Evolutionary conservation across 2,797 vertebrate species (phyloP).

Genomic region (Syngnathus acus): DNA sequence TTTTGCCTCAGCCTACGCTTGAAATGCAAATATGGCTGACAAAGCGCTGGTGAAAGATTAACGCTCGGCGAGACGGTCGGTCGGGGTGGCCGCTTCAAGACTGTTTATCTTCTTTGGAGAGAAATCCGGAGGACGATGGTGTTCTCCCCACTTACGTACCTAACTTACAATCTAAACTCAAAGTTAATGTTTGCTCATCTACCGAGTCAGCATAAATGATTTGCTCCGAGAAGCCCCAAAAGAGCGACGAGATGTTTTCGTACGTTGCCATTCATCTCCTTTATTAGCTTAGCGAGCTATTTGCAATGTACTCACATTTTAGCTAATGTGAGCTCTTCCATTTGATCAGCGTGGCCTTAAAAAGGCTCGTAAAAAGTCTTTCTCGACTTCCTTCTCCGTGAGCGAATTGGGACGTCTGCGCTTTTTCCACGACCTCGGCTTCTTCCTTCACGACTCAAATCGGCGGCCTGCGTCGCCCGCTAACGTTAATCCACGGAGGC

Average conservation of each 20-base stretch:
- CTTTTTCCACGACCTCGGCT: constrained; percentile 35
- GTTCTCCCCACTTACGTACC: constrained; percentile 25
- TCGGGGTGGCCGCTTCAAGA: constrained; percentile 59
- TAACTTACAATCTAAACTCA: constrained; percentile 26
- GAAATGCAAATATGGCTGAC: not conserved
- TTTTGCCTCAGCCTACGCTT: not conserved
- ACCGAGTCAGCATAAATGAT: not conserved
- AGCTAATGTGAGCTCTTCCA: not conserved
- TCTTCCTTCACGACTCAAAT: constrained; percentile 50
- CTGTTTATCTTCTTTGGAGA: constrained; percentile 68
- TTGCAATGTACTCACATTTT: not conserved
- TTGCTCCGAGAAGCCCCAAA: not conserved
- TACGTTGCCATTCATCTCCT: not conserved
- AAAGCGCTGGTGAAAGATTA: constrained; percentile 62
- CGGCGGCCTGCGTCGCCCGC: constrained; percentile 21
- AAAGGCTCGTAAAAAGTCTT: not conserved
- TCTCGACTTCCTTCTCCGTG: not conserved
- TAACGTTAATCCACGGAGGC: constrained; percentile 46
- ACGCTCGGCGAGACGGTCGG: constrained; percentile 48
- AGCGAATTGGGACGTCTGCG: not conserved
- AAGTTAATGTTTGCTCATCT: constrained; percentile 3
- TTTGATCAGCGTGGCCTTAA: not conserved
- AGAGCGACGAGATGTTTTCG: no score
- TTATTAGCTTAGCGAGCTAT: not conserved
- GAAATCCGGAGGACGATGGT: constrained; percentile 51